Evolutionary conservation across 2,797 vertebrate species (phyloP).

Genomic region (Ptychobarbus kaznakovi): DNA sequence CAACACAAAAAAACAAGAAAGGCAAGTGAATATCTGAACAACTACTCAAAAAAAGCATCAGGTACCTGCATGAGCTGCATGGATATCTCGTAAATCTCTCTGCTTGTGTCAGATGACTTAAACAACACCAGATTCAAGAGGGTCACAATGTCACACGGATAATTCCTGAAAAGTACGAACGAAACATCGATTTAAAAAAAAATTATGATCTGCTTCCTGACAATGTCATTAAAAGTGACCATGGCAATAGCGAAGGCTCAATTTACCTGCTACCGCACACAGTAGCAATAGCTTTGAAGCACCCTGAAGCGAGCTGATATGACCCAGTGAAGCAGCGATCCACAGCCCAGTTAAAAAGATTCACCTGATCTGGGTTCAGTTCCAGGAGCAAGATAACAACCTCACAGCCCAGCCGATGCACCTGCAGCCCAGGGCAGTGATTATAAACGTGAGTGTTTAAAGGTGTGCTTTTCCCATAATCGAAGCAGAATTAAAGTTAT

Average conservation of each 20-base stretch:
- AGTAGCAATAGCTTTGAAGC: conserved; percentile 98
- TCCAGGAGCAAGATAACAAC: conserved; percentile 95
- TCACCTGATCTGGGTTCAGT: conserved; percentile 96
- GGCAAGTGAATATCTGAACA: neutral
- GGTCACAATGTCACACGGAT: conserved; percentile 97
- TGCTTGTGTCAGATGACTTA: conserved; percentile 97
- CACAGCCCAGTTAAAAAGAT: conserved; percentile 99
- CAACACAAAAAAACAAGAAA: neutral
- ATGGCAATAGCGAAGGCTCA: neutral
- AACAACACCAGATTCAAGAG: conserved; percentile 96
- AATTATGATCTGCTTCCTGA: neutral
- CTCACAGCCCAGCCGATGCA: conserved; percentile 96
- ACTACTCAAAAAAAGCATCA: neutral
- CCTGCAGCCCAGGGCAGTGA: conserved; percentile 73
- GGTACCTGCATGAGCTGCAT: conserved; percentile 98
- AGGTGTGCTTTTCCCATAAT: neutral
- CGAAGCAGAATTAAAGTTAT: neutral
- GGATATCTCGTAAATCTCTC: conserved; percentile 98
- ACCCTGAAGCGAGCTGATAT: conserved; percentile 96
- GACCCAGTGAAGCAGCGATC: conserved; percentile 98
- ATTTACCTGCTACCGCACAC: conserved; percentile 95
- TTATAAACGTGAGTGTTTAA: neutral
- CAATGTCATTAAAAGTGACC: neutral
- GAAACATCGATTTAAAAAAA: neutral
- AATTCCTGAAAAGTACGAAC: conserved; percentile 83